Conservation (phyloP, 2,797 vertebrate genomes). For the Catostomus latipinnis region DNA sequence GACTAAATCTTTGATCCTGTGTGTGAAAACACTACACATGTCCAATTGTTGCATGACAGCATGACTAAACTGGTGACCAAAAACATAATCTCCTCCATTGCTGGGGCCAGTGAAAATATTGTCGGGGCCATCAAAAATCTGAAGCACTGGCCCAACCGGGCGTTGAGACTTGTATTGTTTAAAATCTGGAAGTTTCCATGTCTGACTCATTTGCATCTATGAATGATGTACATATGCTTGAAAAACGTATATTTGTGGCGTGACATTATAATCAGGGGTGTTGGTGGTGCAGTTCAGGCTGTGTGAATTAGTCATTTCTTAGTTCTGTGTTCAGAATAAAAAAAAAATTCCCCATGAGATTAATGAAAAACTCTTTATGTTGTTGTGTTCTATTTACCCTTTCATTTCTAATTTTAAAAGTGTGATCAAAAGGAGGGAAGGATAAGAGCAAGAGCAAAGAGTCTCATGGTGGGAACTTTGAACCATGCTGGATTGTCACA, state of each 20-base stretch:
- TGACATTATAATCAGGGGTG: neutral
- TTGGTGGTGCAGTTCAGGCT: neutral
- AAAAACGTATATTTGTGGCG: neutral
- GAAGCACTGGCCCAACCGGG: too few relatives aligned
- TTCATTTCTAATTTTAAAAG: conserved; percentile 55
- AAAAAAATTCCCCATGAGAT: conserved; percentile 33
- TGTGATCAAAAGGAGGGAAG: conserved; percentile 53
- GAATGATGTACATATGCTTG: neutral
- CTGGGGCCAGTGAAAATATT: too few relatives aligned
- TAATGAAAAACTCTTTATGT: conserved; percentile 46
- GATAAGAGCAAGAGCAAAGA: conserved; percentile 30
- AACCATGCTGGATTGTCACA: conserved; percentile 42
- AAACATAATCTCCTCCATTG: too few relatives aligned
- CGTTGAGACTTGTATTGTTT: too few relatives aligned
- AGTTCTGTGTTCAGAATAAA: conserved; percentile 14
- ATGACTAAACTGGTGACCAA: too few relatives aligned
- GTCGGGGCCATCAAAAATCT: neutral
- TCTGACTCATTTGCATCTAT: conserved; percentile 2
- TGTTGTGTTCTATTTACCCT: conserved; percentile 51
- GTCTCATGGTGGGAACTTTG: conserved; percentile 52
- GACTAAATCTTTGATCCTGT: too few relatives aligned
- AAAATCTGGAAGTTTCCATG: neutral
- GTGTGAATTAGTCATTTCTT: neutral
- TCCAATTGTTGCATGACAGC: too few relatives aligned
- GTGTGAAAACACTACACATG: too few relatives aligned